Conservation (phyloP, 2,113 vertebrate genomes). For the Charina bottae region DNA sequence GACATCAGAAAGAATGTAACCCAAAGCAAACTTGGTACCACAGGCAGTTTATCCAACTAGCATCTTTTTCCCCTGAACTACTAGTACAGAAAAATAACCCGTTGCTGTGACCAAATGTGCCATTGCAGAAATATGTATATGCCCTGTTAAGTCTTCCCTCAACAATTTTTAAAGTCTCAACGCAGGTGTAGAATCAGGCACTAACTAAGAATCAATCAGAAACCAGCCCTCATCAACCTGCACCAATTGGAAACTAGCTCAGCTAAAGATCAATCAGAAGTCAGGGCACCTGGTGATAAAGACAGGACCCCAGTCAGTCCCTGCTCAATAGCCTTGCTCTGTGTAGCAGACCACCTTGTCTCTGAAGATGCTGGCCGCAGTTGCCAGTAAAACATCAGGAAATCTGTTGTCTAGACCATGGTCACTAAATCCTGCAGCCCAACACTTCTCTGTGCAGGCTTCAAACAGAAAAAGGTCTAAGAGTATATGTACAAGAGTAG, state of each 20-base stretch:
- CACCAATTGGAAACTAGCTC: neutral
- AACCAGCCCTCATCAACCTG: neutral
- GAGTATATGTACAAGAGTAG: neutral
- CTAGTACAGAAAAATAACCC: neutral
- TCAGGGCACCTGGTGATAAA: neutral
- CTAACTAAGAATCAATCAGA: neutral
- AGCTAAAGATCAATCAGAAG: neutral
- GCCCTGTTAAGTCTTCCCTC: neutral
- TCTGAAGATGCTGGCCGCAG: neutral
- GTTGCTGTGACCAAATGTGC: neutral
- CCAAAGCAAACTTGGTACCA: neutral
- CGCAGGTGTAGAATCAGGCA: neutral
- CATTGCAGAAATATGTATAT: neutral
- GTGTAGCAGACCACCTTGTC: neutral
- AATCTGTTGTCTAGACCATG: neutral
- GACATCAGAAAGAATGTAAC: neutral
- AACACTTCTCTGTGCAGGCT: neutral
- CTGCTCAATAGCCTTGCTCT: neutral
- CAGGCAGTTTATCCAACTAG: neutral
- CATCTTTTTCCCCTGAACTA: neutral
- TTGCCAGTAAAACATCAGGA: neutral
- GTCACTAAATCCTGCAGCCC: neutral
- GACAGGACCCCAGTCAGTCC: neutral
- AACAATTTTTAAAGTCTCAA: neutral
- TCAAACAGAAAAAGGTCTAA: neutral